A percentile compares a stretch with the other conserved stretches of the same genome.
Conservation (phyloP, 2,888 invertebrate genomes). For the Tiliacea aurago region DNA sequence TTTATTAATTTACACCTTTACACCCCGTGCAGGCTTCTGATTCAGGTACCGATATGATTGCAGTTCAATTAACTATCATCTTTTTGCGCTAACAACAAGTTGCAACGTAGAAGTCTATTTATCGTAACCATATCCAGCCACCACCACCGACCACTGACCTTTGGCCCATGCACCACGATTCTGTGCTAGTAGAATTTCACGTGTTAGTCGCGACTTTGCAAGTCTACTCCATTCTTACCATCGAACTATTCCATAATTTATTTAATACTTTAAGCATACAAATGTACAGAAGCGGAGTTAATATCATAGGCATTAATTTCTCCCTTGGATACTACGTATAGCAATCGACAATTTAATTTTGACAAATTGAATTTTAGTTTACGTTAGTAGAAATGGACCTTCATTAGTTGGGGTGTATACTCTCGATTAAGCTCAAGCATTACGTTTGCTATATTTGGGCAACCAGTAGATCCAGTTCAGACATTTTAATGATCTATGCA, state of each 20-base stretch:
- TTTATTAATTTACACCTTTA: too few species aligned
- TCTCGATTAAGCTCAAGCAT: conserved; percentile 31
- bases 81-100: not conserved
- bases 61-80: too few species aligned
- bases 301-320: too few species aligned
- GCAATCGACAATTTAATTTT: too few species aligned
- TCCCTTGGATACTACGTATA: too few species aligned
- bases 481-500: conserved; percentile 25
- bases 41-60: too few species aligned
- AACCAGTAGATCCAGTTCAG: conserved; percentile 45
- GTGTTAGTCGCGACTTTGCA: not conserved
- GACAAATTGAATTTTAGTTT: too few species aligned
- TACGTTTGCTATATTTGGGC: conserved; percentile 39
- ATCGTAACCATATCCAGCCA: not conserved
- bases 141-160: not conserved
- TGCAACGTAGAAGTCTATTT: not conserved
- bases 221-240: too few species aligned
- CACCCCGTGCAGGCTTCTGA: too few species aligned
- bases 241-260: too few species aligned
- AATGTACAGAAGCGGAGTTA: too few species aligned
- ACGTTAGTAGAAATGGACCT: not conserved
- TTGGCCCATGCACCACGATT: not conserved
- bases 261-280: too few species aligned
- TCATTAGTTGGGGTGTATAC: not conserved
- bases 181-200: not conserved